Base-by-base conservation (phyloP, 2,888 invertebrate species). In the Biston betularia region DNA sequence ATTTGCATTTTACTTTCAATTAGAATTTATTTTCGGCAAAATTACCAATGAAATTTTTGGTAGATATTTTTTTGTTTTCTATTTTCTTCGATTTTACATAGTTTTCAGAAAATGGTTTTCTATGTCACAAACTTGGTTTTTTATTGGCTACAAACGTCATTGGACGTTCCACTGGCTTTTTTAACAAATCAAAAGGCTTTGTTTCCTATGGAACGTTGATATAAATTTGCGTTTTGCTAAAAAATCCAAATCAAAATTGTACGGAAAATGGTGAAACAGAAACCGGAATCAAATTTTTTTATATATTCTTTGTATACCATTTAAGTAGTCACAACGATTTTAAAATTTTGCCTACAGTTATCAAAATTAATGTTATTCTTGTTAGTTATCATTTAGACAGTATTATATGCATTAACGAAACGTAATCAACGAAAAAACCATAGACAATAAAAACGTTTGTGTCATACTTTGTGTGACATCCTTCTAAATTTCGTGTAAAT, bases 51-150 rank as follows among this genome's bases (percentile, higher is more conserved):
- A 81, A 81, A 80, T 82, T 85, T 85, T 83, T 79, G 74, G 72
- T 71, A 65, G 79, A 80, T 83, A 81, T 87, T 84, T 88, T 86
- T 82, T 79, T 87, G 84, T 83, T 87, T 86, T 85, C 79, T 81
- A 79, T 86, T 85, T 83, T 78, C 77, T 58, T 42, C 33, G 70
- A 78, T 81, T 80, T 75, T 74, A 71, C 67, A 59, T 53, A 42
- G 53, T 61, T 67, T 58, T 14, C 62, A 49, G 72, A 59, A 34
- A 63, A 38, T 49, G 48, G 50, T 50, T 61, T 60, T 38, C 15
- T 10, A 55, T 55, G 65, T 61, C 57, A 66, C 9, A 65, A 68
- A 62, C 44, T 56, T 49, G 45, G 7, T 40, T 6, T 64, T 6
- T 45, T 6, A 70, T 74, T 68, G 71, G 72, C 15, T 15, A 54